Evolutionary conservation across 2,797 vertebrate genomes (phyloP).

Genomic region (Acomys russatus): DNA sequence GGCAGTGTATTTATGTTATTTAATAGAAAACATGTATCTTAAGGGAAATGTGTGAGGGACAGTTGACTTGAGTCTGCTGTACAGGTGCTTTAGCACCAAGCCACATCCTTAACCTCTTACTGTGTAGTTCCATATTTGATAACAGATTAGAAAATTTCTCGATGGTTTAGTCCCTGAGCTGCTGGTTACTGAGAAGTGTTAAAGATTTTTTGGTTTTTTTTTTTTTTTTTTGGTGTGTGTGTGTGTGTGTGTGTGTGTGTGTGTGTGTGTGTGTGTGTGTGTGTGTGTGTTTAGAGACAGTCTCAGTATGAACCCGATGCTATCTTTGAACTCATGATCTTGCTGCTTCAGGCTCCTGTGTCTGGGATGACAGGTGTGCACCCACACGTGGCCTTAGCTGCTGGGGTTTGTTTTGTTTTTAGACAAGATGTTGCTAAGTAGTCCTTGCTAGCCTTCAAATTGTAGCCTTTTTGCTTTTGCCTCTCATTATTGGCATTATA

Average conservation of each 20-base stretch:
- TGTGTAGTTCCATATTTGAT: not conserved
- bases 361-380: not conserved
- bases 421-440: not conserved
- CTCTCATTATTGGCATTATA: not conserved
- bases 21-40: not conserved
- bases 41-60: not conserved
- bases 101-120: not conserved
- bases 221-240: not conserved
- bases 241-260: no score
- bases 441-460: not conserved
- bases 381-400: not conserved
- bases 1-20: not conserved
- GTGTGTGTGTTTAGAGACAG: not conserved
- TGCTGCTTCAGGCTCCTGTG: not conserved
- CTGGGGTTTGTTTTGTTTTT: not conserved
- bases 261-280: no score
- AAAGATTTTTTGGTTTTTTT: not conserved
- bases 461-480: not conserved
- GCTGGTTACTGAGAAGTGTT: not conserved
- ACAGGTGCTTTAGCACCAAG: conserved; percentile 4
- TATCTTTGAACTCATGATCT: not conserved
- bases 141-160: not conserved
- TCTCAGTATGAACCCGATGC: not conserved
- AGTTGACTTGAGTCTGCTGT: not conserved
- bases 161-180: not conserved